Evolutionary conservation across 1,140 invertebrate species (phyloP), one percentile per base, ranked within the genome.

Genomic region (Brachionus rubens): DNA sequence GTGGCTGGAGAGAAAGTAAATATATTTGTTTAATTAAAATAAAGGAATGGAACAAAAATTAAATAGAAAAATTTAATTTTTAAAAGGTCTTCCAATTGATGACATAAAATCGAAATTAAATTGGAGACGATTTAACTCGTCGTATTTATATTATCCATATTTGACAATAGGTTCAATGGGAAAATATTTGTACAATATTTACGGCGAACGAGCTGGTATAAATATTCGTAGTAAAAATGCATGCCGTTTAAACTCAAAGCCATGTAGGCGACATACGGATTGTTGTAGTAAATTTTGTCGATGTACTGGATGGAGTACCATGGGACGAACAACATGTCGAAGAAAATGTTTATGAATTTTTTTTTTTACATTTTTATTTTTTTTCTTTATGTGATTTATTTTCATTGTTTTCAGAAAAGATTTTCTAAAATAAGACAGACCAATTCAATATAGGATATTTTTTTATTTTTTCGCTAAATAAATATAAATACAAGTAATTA

Each of bases 261-360:
- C 59, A 0, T 65, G 59, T 46, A 41, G 40, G 43, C n/a, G 40
- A 24, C 59, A 65, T 24, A 43, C 59, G 16, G 59, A 65, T 24
- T 65, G 59, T 65, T 65, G 59, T 65, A 65, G 59, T 41, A 65
- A 65, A 36, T 65, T 65, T 65, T 65, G 59, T 41, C 21, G 59
- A 65, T 65, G 59, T 28, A 65, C 59, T 21, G 43, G 43, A 24
- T 65, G 59, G 59, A 65, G 36, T 24, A 24, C 59, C 1, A 43
- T 65, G 19, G 59, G 59, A 41, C 19, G 30, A 43, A 36, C 41
- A 1, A 4, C 12, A 3, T 65, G 59, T 65, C 5, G 3, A 7
- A 10, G 59, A 65, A 65, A 65, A 65, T 65, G 59, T 24, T 65
- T 65, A 24, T 65, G 30, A 41, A n/a, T n/a, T n/a, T n/a, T n/a